Evolutionary conservation across 2,797 vertebrate genomes (phyloP), one percentile per base, ranked within the genome.

Genomic region (Cygnus olor): DNA sequence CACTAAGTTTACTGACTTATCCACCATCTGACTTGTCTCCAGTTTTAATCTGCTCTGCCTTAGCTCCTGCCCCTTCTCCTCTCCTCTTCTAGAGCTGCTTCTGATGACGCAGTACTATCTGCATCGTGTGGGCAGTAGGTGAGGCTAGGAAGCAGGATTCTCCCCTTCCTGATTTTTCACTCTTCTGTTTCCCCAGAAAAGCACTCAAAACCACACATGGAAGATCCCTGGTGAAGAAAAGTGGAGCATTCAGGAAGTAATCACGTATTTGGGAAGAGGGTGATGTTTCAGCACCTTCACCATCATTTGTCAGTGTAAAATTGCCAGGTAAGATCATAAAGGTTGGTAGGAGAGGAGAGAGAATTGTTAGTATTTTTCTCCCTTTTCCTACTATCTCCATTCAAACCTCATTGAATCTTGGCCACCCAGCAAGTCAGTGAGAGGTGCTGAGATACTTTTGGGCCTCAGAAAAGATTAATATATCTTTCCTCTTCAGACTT

Each of bases 101-200:
- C 64, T 61, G 69, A 10, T 17, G 11, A 51, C 15, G 19, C 63
- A 57, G 40, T 32, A 9, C 54, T 63, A 28, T n/a, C n/a, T 1
- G 0, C 6, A 0, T 40, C 19, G 3, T 74, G 24, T 38, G 42
- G 69, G 20, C 32, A 4, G 27, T 5, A 69, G 42, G 30, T 25
- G 12, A 25, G 17, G 30, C 17, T 49, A 45, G 30, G 36, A 66
- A 79, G 49, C 45, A 45, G 58, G 16, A 49, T 49, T 3, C 8
- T 49, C 11, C 28, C 10, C 6, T 30, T 45, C 36, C 42, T 22
- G 17, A 13, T 53, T 74, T 71, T 30, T 32, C 53, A n/a, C 32
- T 61, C 21, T n/a, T 27, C 65, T 65, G 6, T n/a, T 30, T 71
- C 19, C 13, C 44, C 22, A 58, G 57, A 21, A 54, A 85, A 88